These are phyloP conservation scores for Vombatus ursinus DNA, from an alignment of 2,113 vertebrate genomes.

Conservation along the genomic window DNA sequence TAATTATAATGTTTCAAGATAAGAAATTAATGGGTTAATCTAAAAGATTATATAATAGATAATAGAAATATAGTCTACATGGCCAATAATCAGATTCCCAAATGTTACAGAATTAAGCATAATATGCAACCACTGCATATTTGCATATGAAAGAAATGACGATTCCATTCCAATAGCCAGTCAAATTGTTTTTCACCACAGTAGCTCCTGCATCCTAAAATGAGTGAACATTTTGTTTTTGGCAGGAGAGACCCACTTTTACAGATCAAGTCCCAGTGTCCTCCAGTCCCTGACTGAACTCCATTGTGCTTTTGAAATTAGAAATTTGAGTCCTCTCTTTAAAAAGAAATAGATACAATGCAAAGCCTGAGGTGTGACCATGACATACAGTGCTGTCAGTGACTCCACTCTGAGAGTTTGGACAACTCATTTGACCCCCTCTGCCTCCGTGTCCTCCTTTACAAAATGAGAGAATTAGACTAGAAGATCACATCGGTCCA, in stretches of 20 bases:
- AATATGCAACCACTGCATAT: not conserved
- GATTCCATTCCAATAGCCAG: not conserved
- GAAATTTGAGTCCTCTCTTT: not conserved
- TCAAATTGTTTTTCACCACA: not conserved
- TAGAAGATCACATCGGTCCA: not conserved
- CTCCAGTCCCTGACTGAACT: not conserved
- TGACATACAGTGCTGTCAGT: not conserved
- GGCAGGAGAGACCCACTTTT: not conserved
- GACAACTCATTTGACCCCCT: not conserved
- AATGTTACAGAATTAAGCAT: not conserved
- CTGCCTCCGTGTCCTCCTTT: not conserved
- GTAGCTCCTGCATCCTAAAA: not conserved
- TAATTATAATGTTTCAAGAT: not conserved
- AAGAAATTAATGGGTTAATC: not conserved
- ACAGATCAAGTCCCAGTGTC: not conserved
- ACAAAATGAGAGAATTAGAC: not conserved
- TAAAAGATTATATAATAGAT: not conserved
- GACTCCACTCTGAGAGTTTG: not conserved
- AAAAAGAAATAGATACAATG: not conserved
- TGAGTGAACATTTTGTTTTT: not conserved
- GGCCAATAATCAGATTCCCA: not conserved
- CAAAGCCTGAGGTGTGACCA: not conserved
- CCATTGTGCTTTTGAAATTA: not conserved
- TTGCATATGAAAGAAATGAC: not conserved
- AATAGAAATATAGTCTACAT: not conserved